Evolutionary conservation across 64 coral and sea anemone species (phyloP).

Genomic region (Actinia equina): DNA sequence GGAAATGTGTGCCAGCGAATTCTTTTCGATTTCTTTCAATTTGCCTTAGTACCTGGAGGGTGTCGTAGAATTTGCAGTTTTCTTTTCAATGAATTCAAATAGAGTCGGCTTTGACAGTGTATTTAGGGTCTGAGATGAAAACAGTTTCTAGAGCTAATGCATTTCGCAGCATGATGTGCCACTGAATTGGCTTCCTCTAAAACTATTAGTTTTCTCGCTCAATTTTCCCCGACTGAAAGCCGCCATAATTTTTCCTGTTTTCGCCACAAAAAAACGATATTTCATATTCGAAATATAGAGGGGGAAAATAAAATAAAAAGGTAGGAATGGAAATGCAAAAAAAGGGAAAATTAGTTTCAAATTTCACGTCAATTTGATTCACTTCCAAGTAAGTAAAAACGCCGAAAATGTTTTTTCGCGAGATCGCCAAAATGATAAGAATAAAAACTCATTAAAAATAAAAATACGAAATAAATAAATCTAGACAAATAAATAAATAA

Average conservation of each 20-base stretch:
- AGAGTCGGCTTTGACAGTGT: neutral
- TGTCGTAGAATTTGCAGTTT: neutral
- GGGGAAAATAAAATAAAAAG: neutral
- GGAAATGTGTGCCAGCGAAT: neutral
- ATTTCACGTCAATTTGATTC: neutral
- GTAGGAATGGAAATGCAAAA: neutral
- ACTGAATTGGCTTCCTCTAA: conserved; percentile 2
- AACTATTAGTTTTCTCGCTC: neutral
- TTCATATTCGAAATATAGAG: neutral
- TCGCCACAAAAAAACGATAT: neutral
- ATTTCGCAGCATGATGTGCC: neutral
- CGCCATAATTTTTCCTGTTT: conserved; percentile 1
- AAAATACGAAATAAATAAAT: neutral
- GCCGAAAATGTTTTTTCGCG: neutral
- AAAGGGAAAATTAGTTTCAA: neutral
- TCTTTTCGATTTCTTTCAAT: neutral
- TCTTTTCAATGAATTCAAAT: neutral
- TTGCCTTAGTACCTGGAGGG: neutral
- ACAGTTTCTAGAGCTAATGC: conserved; percentile 20
- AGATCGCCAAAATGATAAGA: neutral
- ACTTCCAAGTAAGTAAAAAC: too few species aligned
- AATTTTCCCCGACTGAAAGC: neutral
- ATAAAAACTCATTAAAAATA: neutral
- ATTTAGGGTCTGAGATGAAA: neutral
- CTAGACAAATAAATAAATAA: neutral